Base-by-base conservation (phyloP, 1,140 invertebrate genomes). In the Listronotus oregonensis region DNA sequence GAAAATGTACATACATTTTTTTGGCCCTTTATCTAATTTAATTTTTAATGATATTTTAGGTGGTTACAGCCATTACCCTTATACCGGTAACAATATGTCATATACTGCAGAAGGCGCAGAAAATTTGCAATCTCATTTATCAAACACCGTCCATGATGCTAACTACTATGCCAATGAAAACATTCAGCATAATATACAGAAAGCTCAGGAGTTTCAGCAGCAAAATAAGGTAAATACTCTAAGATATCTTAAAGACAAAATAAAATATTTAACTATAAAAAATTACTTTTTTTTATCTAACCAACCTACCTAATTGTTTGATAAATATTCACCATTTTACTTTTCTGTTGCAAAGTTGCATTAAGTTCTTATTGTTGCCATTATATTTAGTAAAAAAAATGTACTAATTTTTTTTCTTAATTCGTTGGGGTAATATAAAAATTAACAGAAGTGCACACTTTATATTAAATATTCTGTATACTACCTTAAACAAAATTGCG, bases 1-100 rank as follows among this genome's bases (percentile, higher is more conserved):
- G 7, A 12, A 11, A 42, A 42, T 11, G 10, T 42, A 12, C 1
- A 12, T 42, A 42, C 7, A 27, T 27, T 27, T 27, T 27, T 27
- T 27, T 5, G 5, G n/a, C n/a, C 5, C 1, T 50, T 31, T 50
- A 8, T 27, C 9, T 10, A 18, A 15, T 39, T 44, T 34, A n/a
- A 10, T 44, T 46, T 31, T 40, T 27, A 31, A 18, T 43, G 3
- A 18, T 44, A 12, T 55, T 49, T 55, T 32, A 65, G 63, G 46
- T 39, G 37, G 54, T 15, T 78, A 79, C 64, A 76, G 76, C 51
- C 72, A 77, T 60, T 77, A 78, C 43, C 64, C 66, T 14, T 77
- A 77, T 56, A 21, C 61, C 7, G 56, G 66, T 7, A 44, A 64
- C 1, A 72, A 64, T 44, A 71, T 78, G 62, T 27, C 21, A 5